phyloP scores from a whole-genome alignment of 1,140 invertebrate genomes.

The Drosophila trapezifrons region DNA sequence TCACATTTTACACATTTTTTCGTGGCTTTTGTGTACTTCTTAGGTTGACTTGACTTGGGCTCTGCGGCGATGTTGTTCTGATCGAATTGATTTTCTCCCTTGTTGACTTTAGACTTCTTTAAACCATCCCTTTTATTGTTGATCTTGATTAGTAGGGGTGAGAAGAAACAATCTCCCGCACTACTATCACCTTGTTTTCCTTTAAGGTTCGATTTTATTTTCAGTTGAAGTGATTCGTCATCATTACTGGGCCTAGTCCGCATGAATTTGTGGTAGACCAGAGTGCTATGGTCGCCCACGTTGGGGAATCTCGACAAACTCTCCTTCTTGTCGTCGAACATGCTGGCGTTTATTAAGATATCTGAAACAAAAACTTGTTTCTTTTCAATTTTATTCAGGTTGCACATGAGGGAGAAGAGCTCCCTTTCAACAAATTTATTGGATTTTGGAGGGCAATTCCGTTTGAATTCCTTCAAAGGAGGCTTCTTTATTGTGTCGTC shows the following conservation, averaged over 20 bases:
- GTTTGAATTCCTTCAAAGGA: slow-evolving; percentile 49
- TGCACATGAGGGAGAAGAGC: slow-evolving; percentile 69
- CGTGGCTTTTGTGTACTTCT: slow-evolving; percentile 2
- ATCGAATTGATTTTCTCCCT: slow-evolving; percentile 21
- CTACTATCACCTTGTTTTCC: not conserved
- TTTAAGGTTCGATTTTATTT: slow-evolving; percentile 1
- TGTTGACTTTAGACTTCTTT: slow-evolving; percentile 16
- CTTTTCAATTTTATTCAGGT: slow-evolving; percentile 64
- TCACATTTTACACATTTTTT: slow-evolving; percentile 51
- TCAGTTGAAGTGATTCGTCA: slow-evolving; percentile 20
- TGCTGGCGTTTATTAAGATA: slow-evolving; percentile 63
- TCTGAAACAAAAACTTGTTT: slow-evolving; percentile 69
- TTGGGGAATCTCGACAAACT: slow-evolving; percentile 39
- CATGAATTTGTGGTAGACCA: slow-evolving; percentile 53
- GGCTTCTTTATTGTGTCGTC: slow-evolving; percentile 43
- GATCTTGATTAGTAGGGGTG: slow-evolving; percentile 24
- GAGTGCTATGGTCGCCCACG: slow-evolving; percentile 35
- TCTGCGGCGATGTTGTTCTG: slow-evolving; percentile 10
- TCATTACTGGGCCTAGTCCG: slow-evolving; percentile 7
- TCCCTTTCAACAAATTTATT: slow-evolving; percentile 69
- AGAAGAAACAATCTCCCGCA: slow-evolving; percentile 38
- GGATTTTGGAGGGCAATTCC: slow-evolving; percentile 49
- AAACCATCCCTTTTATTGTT: slow-evolving; percentile 38
- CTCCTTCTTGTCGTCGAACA: slow-evolving; percentile 59
- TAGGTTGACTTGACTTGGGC: slow-evolving; percentile 7